Base-by-base conservation (phyloP, 2,888 invertebrate species). In the Psococerastis gibbosa region DNA sequence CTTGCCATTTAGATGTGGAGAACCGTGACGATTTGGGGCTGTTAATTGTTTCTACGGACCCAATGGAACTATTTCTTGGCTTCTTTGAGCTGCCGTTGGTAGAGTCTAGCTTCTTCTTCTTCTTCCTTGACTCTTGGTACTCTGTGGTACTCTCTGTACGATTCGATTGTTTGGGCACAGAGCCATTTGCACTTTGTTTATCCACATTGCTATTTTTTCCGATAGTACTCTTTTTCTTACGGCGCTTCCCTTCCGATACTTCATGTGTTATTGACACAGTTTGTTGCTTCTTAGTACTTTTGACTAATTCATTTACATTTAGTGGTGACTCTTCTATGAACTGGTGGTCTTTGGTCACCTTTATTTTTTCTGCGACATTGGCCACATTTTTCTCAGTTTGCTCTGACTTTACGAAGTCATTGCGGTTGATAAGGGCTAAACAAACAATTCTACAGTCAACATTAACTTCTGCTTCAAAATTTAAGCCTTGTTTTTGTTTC, bases 361-460 rank as follows among this genome's bases (percentile, higher is more conserved):
- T 13, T 35, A 18, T 22, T 31, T 34, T 33, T 31, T n/a, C n/a
- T 16, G 9, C 20, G 35, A 9, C 17, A 32, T 16, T 42, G 33
- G 23, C 31, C 42, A 35, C 3, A 8, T 23, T n/a, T 44, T 52
- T 47, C 31, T 47, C 34, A 11, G 50, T 23, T 13, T n/a, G n/a
- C n/a, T 35, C 17, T 1, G 34, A 18, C 2, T 15, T 43, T 11
- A 49, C 4, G 42, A 34, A 35, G 16, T 49, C 49, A 20, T 43
- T 45, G 3, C 42, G 42, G 22, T 35, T 33, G 2, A 75, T 64
- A 22, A 82, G 59, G 44, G 71, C 64, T 42, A 84, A 58, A 55
- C 82, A 82, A 13, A 81, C 82, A 11, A 83, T 72, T 53, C 85
- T 73, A n/a, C 66, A 62, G 45, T 65, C 66, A 32, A 71, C 68